phyloP scores from a whole-genome alignment of 2,888 invertebrate species.

The Drosophila flavopinicola region DNA sequence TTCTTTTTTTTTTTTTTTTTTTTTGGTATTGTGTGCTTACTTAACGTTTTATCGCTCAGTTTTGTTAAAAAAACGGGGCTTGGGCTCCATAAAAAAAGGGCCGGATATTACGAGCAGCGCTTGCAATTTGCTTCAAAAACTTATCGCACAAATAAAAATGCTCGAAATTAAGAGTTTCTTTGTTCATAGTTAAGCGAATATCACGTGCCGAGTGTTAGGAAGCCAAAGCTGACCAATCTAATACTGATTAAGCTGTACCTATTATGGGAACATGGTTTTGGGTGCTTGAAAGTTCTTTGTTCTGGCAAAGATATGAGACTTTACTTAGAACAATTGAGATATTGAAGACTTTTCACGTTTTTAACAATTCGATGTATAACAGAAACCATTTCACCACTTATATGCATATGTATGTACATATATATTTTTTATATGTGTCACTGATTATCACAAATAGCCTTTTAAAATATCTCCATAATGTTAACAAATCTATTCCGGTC shows the following conservation, averaged over 20 bases:
- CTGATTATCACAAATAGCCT: too few species aligned
- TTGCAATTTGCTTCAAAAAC: slow-evolving; percentile 28
- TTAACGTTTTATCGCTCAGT: slow-evolving; percentile 17
- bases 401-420: too few species aligned
- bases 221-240: background rate
- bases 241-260: background rate
- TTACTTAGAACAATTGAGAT: too few species aligned
- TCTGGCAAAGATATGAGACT: too few species aligned
- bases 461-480: too few species aligned
- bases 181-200: slow-evolving; percentile 5
- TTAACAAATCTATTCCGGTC: too few species aligned
- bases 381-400: too few species aligned
- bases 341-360: too few species aligned
- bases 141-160: slow-evolving; percentile 24
- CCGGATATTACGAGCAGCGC: slow-evolving; percentile 43
- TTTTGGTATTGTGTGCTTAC: slow-evolving; percentile 2
- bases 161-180: slow-evolving; percentile 13
- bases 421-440: too few species aligned
- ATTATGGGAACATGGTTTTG: background rate
- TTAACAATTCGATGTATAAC: too few species aligned
- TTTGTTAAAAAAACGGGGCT: slow-evolving; percentile 8
- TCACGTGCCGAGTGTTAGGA: slow-evolving; percentile 13
- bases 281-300: background rate
- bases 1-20: background rate
- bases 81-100: slow-evolving; percentile 27